Percentiles rank a stretch among this genome's conserved stretches.
These are phyloP conservation scores for Xiphophorus maculatus DNA, from an alignment of 2,113 vertebrate genomes.

Conservation along the genomic window DNA sequence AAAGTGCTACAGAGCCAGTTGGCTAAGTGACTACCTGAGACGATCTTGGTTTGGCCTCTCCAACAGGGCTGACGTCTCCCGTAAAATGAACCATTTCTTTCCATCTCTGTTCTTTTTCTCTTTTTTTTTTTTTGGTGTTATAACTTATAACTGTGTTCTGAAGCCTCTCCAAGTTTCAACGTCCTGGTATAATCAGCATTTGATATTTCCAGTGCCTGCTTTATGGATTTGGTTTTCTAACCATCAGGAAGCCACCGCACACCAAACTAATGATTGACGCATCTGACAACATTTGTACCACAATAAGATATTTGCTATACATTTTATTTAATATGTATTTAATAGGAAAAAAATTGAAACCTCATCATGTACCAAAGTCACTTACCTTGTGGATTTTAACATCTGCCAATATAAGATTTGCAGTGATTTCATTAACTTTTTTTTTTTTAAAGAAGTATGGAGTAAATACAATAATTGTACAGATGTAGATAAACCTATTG, in stretches of 20 bases:
- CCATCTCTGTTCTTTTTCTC: background rate
- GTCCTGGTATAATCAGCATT: background rate
- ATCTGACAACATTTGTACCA: background rate
- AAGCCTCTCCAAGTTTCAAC: background rate
- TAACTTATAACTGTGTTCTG: background rate
- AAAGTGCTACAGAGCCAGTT: slow-evolving; percentile 4
- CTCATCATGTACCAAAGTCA: background rate
- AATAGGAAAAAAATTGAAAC: background rate
- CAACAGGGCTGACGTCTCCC: background rate
- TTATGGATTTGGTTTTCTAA: background rate
- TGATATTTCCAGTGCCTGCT: background rate
- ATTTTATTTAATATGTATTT: background rate
- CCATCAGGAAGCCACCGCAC: background rate
- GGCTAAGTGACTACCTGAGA: background rate
- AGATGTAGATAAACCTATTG: background rate
- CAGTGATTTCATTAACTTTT: background rate
- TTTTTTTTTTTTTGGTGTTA: background rate
- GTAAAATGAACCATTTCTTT: background rate
- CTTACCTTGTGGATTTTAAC: background rate
- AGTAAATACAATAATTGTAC: background rate
- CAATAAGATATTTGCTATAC: background rate
- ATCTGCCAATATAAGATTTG: background rate
- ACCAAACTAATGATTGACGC: background rate
- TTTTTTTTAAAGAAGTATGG: background rate
- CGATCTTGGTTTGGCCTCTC: background rate